Percentiles rank a stretch among this genome's conserved stretches.
Conservation (phyloP, 2,888 invertebrate genomes). For the Arge pagana region DNA sequence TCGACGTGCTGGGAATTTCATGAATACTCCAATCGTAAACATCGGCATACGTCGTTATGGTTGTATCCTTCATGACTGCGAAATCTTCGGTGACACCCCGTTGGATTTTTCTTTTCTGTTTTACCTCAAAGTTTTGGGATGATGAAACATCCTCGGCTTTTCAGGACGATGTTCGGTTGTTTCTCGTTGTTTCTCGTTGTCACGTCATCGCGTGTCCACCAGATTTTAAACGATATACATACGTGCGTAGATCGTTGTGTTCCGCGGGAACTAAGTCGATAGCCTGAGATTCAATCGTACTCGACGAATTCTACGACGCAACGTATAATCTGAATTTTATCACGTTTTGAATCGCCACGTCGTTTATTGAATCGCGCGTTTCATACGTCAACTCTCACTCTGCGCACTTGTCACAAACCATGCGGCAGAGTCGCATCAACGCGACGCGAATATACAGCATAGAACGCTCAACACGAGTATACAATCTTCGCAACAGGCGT, state of each 20-base stretch:
- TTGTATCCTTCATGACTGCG: conserved; percentile 44
- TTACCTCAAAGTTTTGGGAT: not conserved
- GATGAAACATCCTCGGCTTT: not conserved
- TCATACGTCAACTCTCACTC: conserved; percentile 1
- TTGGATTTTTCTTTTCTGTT: not conserved
- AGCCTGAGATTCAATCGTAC: too few species aligned
- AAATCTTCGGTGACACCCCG: not conserved
- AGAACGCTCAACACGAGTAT: conserved; percentile 8
- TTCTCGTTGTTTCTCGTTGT: conserved; percentile 16
- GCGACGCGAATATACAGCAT: not conserved
- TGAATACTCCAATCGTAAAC: conserved; percentile 39
- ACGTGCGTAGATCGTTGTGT: too few species aligned
- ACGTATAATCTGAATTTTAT: too few species aligned
- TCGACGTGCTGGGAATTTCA: conserved; percentile 41
- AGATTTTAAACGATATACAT: not conserved
- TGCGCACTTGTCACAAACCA: conserved; percentile 11
- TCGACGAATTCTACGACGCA: too few species aligned
- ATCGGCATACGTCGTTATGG: conserved; percentile 46
- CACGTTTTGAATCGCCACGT: not conserved
- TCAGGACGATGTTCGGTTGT: not conserved
- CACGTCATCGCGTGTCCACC: conserved; percentile 9
- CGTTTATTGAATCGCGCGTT: not conserved
- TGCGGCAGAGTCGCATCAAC: too few species aligned
- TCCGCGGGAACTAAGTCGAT: too few species aligned
- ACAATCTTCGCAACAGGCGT: conserved; percentile 17